These are phyloP conservation scores for Nephrocerus scutellatus DNA, from an alignment of 2,888 invertebrate genomes.

Conservation along the genomic window DNA sequence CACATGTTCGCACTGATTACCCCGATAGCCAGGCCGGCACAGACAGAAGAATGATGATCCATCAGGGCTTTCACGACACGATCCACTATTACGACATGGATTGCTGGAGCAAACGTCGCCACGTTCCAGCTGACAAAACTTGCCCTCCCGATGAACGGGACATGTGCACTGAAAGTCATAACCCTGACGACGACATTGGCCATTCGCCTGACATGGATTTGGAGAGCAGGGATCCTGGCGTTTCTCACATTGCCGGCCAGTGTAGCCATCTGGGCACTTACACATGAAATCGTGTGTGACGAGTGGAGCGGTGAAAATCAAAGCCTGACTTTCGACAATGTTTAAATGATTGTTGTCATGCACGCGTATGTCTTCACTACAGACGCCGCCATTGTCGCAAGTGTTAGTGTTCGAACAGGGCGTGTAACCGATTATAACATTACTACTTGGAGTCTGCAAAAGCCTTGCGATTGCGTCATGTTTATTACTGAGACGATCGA, in stretches of 20 bases:
- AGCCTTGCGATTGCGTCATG: slow-evolving; percentile 58
- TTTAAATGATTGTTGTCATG: slow-evolving; percentile 50
- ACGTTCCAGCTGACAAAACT: slow-evolving; percentile 74
- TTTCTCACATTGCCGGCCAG: slow-evolving; percentile 73
- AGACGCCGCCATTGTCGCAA: slow-evolving; percentile 73
- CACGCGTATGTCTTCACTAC: slow-evolving; percentile 64
- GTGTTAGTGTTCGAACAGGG: slow-evolving; percentile 63
- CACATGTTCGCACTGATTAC: slow-evolving; percentile 81
- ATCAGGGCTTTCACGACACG: slow-evolving; percentile 81
- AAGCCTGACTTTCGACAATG: slow-evolving; percentile 71
- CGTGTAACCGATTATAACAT: slow-evolving; percentile 65
- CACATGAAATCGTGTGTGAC: slow-evolving; percentile 73
- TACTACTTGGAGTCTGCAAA: slow-evolving; percentile 49
- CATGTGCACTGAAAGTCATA: slow-evolving; percentile 80
- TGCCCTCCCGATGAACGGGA: slow-evolving; percentile 70
- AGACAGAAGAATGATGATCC: slow-evolving; percentile 85
- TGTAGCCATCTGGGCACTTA: slow-evolving; percentile 76
- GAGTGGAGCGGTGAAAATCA: slow-evolving; percentile 77
- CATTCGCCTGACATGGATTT: slow-evolving; percentile 79
- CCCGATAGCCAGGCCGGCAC: slow-evolving; percentile 85
- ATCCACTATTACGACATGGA: slow-evolving; percentile 87
- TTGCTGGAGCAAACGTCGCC: slow-evolving; percentile 78
- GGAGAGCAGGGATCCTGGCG: slow-evolving; percentile 86
- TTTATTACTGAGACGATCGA: slow-evolving; percentile 60
- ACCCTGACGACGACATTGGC: slow-evolving; percentile 75